phyloP scores from a whole-genome alignment of 1,140 invertebrate genomes.

The Habropoda laboriosa region DNA sequence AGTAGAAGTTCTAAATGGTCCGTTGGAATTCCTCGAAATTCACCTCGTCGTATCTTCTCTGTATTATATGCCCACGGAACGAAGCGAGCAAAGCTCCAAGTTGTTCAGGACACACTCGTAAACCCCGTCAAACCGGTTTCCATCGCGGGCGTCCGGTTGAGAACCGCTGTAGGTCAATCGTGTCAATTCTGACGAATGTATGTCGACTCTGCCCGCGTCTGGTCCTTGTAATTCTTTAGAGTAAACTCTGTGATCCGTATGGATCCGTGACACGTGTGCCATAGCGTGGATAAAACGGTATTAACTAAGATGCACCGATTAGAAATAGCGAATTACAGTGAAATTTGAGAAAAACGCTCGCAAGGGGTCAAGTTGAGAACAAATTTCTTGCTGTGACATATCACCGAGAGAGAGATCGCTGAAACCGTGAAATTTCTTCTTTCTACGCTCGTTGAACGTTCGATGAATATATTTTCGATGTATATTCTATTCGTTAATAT shows the following conservation, averaged over 20 bases:
- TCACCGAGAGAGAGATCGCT: no score
- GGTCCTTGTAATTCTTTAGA: constrained; percentile 20
- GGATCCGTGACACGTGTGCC: not conserved
- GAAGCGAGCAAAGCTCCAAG: not conserved
- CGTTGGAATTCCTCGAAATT: not conserved
- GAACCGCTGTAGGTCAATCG: constrained; percentile 74
- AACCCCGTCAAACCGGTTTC: constrained; percentile 50
- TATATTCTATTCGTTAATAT: no score
- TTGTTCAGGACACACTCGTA: constrained; percentile 12
- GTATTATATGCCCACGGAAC: not conserved
- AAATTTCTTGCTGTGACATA: no score
- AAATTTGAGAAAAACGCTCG: no score
- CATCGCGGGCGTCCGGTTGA: constrained; percentile 50
- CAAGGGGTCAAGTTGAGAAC: no score
- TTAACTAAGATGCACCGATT: not conserved
- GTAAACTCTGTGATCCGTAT: not conserved
- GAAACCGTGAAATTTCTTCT: no score
- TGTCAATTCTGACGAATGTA: constrained; percentile 77
- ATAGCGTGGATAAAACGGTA: not conserved
- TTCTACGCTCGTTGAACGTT: no score
- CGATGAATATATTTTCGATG: no score
- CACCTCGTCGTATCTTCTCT: not conserved
- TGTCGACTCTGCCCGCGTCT: constrained; percentile 54
- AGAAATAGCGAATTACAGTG: no score
- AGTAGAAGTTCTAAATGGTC: no score